Evolutionary conservation across 2,888 invertebrate genomes (phyloP).

Genomic region (Autographa gamma): DNA sequence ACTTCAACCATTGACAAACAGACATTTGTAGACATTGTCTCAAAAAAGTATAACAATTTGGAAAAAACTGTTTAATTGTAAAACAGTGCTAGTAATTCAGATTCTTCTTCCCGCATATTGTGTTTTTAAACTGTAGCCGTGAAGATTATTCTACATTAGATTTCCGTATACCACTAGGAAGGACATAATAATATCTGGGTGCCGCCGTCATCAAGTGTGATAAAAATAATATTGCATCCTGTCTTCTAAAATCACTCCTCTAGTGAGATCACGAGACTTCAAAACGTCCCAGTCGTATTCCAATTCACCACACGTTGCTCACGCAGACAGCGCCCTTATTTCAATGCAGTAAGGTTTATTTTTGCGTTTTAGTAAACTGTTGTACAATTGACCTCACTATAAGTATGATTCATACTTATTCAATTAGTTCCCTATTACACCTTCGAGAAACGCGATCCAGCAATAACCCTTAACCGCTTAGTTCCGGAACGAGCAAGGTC

Average conservation of each 20-base stretch:
- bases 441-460: constrained; percentile 15
- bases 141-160: too few relatives aligned
- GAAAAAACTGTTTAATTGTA: too few relatives aligned
- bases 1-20: too few relatives aligned
- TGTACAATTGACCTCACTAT: not conserved
- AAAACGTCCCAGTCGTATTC: not conserved
- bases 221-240: not conserved
- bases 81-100: too few relatives aligned
- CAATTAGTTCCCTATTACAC: constrained; percentile 27
- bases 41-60: too few relatives aligned
- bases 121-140: too few relatives aligned
- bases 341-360: constrained; percentile 1
- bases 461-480: constrained; percentile 27
- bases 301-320: not conserved
- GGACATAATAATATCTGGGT: too few relatives aligned
- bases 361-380: not conserved
- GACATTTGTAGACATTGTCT: too few relatives aligned
- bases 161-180: too few relatives aligned
- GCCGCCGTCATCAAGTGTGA: too few relatives aligned
- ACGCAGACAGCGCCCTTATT: not conserved
- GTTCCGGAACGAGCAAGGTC: constrained; percentile 26
- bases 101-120: too few relatives aligned
- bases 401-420: constrained; percentile 42
- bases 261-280: not conserved
- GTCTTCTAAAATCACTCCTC: not conserved